Conservation (phyloP, 2,113 vertebrate species). For the Spea bombifrons region DNA sequence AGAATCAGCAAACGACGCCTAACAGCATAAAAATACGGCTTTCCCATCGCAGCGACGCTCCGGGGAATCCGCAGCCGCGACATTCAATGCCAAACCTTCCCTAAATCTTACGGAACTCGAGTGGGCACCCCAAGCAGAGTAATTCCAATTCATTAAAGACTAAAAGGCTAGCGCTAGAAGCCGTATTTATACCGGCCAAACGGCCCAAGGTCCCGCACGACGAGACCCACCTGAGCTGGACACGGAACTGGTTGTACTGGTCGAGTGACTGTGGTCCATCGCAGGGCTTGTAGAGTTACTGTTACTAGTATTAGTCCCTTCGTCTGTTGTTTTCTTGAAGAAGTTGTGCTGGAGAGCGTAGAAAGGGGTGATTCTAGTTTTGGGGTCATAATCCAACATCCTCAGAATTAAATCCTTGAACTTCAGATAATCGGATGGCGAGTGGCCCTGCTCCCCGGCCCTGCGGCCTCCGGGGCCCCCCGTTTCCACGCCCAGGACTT, state of each 20-base stretch:
- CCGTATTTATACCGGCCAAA: too few species aligned
- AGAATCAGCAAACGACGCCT: too few species aligned
- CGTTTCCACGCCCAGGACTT: conserved; percentile 90
- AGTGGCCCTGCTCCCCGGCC: conserved; percentile 86
- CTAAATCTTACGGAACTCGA: too few species aligned
- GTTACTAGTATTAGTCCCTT: conserved; percentile 93
- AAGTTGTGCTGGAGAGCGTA: conserved; percentile 95
- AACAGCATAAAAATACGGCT: too few species aligned
- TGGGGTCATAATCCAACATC: conserved; percentile 94
- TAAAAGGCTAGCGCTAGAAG: too few species aligned
- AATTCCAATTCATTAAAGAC: too few species aligned
- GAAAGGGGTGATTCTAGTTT: conserved; percentile 90
- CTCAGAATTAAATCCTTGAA: conserved; percentile 94
- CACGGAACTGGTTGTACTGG: conserved; percentile 90
- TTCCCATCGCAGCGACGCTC: too few species aligned
- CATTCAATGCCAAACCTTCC: too few species aligned
- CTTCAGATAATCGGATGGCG: conserved; percentile 91
- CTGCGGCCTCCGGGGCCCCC: conserved; percentile 87
- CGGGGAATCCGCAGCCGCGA: too few species aligned
- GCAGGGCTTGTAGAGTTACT: conserved; percentile 84
- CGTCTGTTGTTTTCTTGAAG: conserved; percentile 94
- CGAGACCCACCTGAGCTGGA: conserved; percentile 81
- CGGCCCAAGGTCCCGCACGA: conserved; percentile 57
- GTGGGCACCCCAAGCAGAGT: too few species aligned
- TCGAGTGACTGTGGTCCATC: conserved; percentile 92